Base-by-base conservation (phyloP, 2,888 invertebrate species). In the Oligia fasciuncula region DNA sequence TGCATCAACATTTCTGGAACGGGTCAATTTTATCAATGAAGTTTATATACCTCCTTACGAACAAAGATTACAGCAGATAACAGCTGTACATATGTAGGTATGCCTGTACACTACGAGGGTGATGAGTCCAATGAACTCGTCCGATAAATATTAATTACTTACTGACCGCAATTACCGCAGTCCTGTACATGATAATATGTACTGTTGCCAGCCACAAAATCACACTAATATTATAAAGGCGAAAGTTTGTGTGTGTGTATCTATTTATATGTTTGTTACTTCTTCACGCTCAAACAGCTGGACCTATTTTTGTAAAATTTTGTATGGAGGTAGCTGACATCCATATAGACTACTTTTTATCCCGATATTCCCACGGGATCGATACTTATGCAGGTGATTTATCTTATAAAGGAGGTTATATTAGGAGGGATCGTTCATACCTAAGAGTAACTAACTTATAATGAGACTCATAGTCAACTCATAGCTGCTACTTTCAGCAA, bases 41-140 rank as follows among this genome's bases (percentile, higher is more conserved):
- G n/a, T 57, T 43, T n/a, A 43, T 23, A 8, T 2, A 54, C 4
- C 0, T 17, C 5, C 51, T 17, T 8, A 43, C 11, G 13, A 69
- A 49, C 14, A 67, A 75, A 70, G 43, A 51, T 29, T 29, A 29
- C 29, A 35, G 35, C 43, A 17, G 5, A 14, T 43, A 40, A 40
- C 14, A n/a, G 49, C n/a, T 2, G 19, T 43, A 9, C 19, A 9
- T 29, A 29, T 29, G 29, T 29, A 29, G 1, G 29, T 1, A 1
- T 29, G 29, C 1, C 1, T 0, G 19, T 43, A 9, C 19, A 9
- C 13, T 17, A 14, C 35, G 43, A 83, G 60, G 19, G 19, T 46
- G 43, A 60, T 23, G 46, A 79, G 81, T 73, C 73, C 81, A 69
- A 69, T 40, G 23, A 85, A 65, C 85, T 85, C 13, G n/a, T 17